A percentile compares a stretch with the other conserved stretches of the same genome.
Evolutionary conservation across 2,888 invertebrate species (phyloP).

Genomic region (Cheilosia impressa): DNA sequence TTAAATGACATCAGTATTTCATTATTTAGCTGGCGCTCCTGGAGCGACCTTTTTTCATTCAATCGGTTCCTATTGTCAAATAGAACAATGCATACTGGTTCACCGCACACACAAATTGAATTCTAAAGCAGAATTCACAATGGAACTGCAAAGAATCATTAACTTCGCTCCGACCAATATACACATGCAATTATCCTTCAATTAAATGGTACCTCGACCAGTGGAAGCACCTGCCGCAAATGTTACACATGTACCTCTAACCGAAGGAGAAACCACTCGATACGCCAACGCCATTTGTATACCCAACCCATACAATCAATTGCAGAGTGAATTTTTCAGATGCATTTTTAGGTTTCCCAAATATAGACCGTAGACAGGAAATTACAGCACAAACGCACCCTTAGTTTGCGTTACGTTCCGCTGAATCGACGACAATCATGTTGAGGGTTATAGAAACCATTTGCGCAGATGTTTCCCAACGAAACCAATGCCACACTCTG

Average conservation of each 20-base stretch:
- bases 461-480: conserved; percentile 42
- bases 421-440: conserved; percentile 1
- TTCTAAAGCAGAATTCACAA: conserved; percentile 1
- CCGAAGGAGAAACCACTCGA: conserved; percentile 31
- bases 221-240: conserved; percentile 57
- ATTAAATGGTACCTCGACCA: conserved; percentile 46
- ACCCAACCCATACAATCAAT: background rate
- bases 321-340: conserved; percentile 3
- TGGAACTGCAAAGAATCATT: conserved; percentile 35
- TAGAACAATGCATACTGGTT: conserved; percentile 17
- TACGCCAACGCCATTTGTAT: background rate
- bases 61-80: conserved; percentile 6
- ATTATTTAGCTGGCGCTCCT: conserved; percentile 25
- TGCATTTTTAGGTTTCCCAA: conserved; percentile 33
- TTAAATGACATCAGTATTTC: conserved; percentile 13
- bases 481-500: background rate
- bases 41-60: background rate
- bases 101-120: conserved; percentile 51
- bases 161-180: conserved; percentile 43
- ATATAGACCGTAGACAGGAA: conserved; percentile 52
- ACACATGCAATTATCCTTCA: conserved; percentile 62
- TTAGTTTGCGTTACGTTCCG: background rate
- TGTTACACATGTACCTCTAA: conserved; percentile 42
- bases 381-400: conserved; percentile 24
- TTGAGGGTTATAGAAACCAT: conserved; percentile 16